Evolutionary conservation across 2,113 vertebrate genomes (phyloP).

Genomic region (Trogon surrucura): DNA sequence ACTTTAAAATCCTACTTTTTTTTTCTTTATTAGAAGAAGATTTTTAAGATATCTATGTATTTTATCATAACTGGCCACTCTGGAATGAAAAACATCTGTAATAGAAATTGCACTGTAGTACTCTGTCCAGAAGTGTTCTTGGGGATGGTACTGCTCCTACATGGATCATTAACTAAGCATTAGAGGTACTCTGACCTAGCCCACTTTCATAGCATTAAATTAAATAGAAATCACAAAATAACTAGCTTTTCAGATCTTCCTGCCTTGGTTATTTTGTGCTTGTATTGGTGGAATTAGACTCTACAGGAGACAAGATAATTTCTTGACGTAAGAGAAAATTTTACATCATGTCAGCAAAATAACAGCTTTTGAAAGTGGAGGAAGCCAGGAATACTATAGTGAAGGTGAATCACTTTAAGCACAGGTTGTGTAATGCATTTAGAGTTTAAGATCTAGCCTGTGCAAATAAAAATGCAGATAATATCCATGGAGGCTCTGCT

Average conservation of each 20-base stretch:
- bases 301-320: not conserved
- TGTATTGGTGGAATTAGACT: not conserved
- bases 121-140: not conserved
- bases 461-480: not conserved
- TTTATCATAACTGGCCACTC: not conserved
- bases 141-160: not conserved
- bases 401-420: not conserved
- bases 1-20: not conserved
- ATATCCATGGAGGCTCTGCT: not conserved
- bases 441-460: not conserved
- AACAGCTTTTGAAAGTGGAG: not conserved
- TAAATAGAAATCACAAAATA: slow-evolving; percentile 25
- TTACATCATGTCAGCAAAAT: not conserved
- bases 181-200: not conserved
- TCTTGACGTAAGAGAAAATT: not conserved
- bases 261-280: not conserved
- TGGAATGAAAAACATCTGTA: not conserved
- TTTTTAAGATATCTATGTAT: not conserved
- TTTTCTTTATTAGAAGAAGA: not conserved
- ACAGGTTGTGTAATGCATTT: not conserved
- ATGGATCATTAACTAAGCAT: not conserved
- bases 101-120: not conserved
- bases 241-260: not conserved
- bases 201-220: not conserved
- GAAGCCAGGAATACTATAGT: not conserved